A percentile compares a stretch with the other conserved stretches of the same genome.
Conservation (phyloP, 2,888 invertebrate genomes). For the Drosophila anomalipes region DNA sequence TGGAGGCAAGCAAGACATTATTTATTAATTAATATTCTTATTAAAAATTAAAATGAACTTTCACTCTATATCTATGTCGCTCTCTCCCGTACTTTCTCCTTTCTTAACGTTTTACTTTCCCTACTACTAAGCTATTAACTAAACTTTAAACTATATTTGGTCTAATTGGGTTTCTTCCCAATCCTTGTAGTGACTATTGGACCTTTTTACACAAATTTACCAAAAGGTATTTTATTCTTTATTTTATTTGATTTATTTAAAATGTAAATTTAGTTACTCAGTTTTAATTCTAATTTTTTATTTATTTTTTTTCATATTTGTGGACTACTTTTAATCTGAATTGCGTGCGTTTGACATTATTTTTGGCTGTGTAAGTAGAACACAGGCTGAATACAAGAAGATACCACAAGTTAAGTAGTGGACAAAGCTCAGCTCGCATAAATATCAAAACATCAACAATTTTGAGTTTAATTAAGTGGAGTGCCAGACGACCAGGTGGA, state of each 20-base stretch:
- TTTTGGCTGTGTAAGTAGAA: background rate
- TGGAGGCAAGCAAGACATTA: background rate
- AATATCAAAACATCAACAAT: conserved; percentile 61
- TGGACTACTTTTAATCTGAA: background rate
- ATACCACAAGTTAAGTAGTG: conserved; percentile 9
- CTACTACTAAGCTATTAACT: background rate
- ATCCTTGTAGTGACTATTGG: background rate
- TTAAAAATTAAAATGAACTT: background rate
- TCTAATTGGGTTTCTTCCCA: no score
- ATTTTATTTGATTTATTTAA: background rate
- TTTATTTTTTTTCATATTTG: background rate
- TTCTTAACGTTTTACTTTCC: background rate
- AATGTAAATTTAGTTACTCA: background rate
- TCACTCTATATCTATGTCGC: background rate
- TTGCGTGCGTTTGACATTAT: background rate
- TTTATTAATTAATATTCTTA: background rate
- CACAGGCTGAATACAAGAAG: background rate
- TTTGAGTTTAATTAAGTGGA: conserved; percentile 70
- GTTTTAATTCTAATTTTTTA: no score
- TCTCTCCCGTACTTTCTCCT: no score
- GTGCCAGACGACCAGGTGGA: conserved; percentile 34
- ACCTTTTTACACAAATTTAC: background rate
- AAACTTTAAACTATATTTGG: no score
- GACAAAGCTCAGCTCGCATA: conserved; percentile 33
- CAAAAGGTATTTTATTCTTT: no score